Evolutionary conservation across 1,140 invertebrate genomes (phyloP).

Genomic region (Reticulitermes speratus): DNA sequence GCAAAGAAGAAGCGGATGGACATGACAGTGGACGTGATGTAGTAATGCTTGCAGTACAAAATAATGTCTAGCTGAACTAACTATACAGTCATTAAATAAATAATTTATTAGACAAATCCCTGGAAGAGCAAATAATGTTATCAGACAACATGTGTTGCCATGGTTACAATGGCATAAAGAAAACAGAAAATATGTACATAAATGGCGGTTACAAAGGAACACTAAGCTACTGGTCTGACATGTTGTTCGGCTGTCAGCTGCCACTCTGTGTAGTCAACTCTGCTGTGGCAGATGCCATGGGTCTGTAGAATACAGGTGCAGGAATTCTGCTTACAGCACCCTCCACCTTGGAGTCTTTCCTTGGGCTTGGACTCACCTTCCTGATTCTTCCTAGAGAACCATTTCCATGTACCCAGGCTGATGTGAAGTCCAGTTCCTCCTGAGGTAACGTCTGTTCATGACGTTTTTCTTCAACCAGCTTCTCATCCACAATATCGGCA

Average conservation of each 20-base stretch:
- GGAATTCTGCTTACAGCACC: slow-evolving; percentile 31
- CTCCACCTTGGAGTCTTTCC: slow-evolving; percentile 29
- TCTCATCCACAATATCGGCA: slow-evolving; percentile 30
- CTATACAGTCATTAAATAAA: slow-evolving; percentile 17
- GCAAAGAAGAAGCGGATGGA: background rate
- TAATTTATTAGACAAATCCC: background rate
- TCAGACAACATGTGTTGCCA: background rate
- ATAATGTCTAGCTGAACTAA: slow-evolving; percentile 4
- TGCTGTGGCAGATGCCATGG: background rate
- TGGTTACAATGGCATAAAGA: background rate
- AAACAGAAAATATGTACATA: background rate
- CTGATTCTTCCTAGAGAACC: slow-evolving; percentile 17
- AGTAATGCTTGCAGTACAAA: background rate
- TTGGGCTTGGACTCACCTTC: slow-evolving; percentile 22
- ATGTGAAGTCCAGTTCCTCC: slow-evolving; percentile 65
- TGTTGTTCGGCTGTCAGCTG: background rate
- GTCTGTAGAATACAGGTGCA: slow-evolving; percentile 30
- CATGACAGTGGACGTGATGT: background rate
- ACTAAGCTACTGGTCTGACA: background rate
- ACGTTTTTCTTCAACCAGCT: slow-evolving; percentile 58
- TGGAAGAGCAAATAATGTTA: background rate
- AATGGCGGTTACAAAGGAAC: background rate
- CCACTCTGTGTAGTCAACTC: background rate
- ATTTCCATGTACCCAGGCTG: slow-evolving; percentile 67
- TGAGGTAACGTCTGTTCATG: slow-evolving; percentile 38